Base-by-base conservation (phyloP, 2,113 vertebrate genomes). In the Platysternon megacephalum region DNA sequence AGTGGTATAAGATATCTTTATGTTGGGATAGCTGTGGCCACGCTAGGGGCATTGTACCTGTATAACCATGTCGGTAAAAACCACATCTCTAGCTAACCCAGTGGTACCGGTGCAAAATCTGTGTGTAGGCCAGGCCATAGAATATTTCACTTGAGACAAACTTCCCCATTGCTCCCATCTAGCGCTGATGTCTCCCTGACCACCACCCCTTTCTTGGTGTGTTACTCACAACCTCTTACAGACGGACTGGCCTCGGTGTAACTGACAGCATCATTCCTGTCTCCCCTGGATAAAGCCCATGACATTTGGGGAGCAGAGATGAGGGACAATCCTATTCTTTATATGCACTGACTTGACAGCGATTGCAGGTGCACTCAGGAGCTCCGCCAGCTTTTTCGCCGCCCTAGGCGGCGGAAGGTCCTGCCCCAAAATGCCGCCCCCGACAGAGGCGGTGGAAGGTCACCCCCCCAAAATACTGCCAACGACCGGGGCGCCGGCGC, bases 161-260 rank as follows among this genome's bases (percentile, higher is more conserved):
- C 21, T 10, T 49, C 28, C 26, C 21, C 46, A n/a, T 0, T 21
- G 51, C 5, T 72, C 58, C 35, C 21, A 72, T 5, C 7, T 42
- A 3, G 12, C 14, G 7, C 32, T 49, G 22, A 80, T 48, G 4
- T 12, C 5, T 24, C 10, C 1, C 5, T 10, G 4, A 12, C 9
- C 9, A 42, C 49, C 19, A 42, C 13, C 65, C 56, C n/a, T 61
- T 17, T 55, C 26, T n/a, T 58, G 4, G 21, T 44, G n/a, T 8
- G 22, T 51, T 35, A 9, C 5, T 58, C 28, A 2, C 28, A 44
- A 11, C 28, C 35, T 4, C 74, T 58, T 74, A 84, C 44, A 21
- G 51, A 6, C 11, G 29, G 39, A 22, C 7, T 29, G 26, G 16
- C 65, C 79, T 53, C 22, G 3, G n/a, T 42, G 11, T 19, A 26